These are phyloP conservation scores for Onchidella celtica DNA, from an alignment of 2,888 invertebrate species.

Conservation along the genomic window DNA sequence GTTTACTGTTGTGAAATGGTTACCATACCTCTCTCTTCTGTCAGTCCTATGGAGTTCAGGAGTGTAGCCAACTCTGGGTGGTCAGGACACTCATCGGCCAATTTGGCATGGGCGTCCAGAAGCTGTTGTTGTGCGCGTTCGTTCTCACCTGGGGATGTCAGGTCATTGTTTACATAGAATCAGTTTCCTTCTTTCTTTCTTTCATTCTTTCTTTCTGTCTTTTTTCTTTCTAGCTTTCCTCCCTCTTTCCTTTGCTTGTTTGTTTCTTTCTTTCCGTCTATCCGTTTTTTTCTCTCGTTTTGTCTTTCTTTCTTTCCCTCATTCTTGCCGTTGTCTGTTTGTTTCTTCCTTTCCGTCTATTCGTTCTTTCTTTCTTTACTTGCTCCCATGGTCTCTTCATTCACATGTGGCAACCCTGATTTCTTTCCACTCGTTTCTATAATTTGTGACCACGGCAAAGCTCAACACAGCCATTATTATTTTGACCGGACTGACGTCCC, in stretches of 20 bases:
- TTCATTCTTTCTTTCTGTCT: conserved; percentile 7
- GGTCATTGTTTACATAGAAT: neutral
- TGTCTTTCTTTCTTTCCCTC: neutral
- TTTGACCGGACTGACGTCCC: too few relatives aligned
- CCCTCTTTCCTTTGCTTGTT: too few relatives aligned
- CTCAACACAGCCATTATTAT: too few relatives aligned
- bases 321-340: neutral
- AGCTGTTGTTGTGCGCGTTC: neutral
- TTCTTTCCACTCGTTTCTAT: conserved; percentile 15
- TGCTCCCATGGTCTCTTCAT: neutral
- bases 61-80: conserved; percentile 3
- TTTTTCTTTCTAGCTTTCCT: conserved; percentile 14
- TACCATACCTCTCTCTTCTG: conserved; percentile 22
- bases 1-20: too few relatives aligned
- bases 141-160: neutral
- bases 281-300: conserved; percentile 11
- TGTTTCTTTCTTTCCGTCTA: conserved; percentile 37
- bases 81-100: conserved; percentile 12
- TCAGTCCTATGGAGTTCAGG: conserved; percentile 19
- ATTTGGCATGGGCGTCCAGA: neutral
- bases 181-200: conserved; percentile 9
- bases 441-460: too few relatives aligned
- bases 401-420: neutral
- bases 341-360: conserved; percentile 16
- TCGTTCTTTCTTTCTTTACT: conserved; percentile 23